Evolutionary conservation across 2,888 invertebrate species (phyloP).

Genomic region (Nomada goodeniana): DNA sequence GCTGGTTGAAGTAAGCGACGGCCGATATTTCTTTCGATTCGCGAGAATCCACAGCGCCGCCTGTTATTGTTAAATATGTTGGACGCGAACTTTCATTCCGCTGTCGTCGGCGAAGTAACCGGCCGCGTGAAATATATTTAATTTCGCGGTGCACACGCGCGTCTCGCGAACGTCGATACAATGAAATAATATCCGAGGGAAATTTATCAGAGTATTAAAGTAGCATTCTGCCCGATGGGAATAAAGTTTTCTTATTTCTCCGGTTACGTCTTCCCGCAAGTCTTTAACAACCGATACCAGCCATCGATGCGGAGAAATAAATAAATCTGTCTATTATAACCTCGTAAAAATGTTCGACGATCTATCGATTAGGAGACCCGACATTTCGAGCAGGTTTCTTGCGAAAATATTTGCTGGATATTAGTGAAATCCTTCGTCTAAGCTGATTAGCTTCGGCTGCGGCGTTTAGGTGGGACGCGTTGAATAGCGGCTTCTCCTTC

Average conservation of each 20-base stretch:
- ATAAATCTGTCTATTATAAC: background rate
- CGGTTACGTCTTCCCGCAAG: too few species aligned
- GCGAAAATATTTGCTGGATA: background rate
- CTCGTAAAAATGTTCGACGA: background rate
- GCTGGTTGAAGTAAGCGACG: constrained; percentile 9
- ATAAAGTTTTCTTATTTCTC: background rate
- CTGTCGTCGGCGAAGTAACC: too few species aligned
- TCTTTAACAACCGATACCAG: background rate
- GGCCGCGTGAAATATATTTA: too few species aligned
- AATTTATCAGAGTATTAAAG: too few species aligned
- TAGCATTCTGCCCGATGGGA: background rate
- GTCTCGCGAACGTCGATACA: too few species aligned
- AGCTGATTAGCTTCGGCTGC: background rate
- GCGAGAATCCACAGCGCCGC: background rate
- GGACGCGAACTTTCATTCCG: too few species aligned
- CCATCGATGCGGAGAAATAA: background rate
- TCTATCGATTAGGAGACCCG: background rate
- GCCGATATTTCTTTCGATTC: background rate
- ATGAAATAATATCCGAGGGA: too few species aligned
- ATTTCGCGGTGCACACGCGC: too few species aligned
- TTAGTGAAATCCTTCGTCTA: background rate
- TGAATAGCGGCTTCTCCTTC: background rate
- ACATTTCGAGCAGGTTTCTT: background rate
- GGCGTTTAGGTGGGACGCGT: too few species aligned
- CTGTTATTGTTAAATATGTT: background rate